Evolutionary conservation across 35 echinoderm and acorn worm genomes (phyloP).

Genomic region (Apostichopus californicus): DNA sequence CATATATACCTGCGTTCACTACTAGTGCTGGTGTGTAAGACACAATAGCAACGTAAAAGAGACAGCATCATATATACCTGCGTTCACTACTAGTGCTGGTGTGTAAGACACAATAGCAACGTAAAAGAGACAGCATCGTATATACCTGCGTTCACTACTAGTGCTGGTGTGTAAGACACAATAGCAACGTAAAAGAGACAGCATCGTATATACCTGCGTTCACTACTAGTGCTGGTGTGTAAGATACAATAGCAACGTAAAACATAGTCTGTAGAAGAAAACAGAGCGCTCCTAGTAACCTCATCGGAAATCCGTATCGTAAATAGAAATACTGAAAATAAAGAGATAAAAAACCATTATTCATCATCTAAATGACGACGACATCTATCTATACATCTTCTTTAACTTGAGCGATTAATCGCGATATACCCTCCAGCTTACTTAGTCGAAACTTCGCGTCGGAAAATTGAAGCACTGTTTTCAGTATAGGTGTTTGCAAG

Average conservation of each 20-base stretch:
- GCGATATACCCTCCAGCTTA: too few species aligned
- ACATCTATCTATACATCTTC: too few species aligned
- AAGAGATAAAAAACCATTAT: background rate
- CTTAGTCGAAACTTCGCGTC: too few species aligned
- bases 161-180: background rate
- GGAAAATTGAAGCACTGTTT: too few species aligned
- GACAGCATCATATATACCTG: background rate
- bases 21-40: conserved; percentile 33
- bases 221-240: conserved; percentile 35
- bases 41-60: conserved; percentile 57
- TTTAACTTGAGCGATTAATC: too few species aligned
- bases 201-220: conserved; percentile 1
- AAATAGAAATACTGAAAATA: conserved; percentile 27
- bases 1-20: conserved; percentile 9
- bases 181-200: too few species aligned
- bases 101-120: too few species aligned
- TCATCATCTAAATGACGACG: too few species aligned
- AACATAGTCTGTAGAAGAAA: conserved; percentile 49
- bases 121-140: too few species aligned
- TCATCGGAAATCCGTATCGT: conserved; percentile 37
- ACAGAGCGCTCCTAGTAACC: conserved; percentile 1
- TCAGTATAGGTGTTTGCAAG: too few species aligned
- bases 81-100: too few species aligned
- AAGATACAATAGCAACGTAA: conserved; percentile 53
- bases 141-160: background rate